These are phyloP conservation scores for Sebastes hubbsi DNA, from an alignment of 2,797 vertebrate species.

Conservation along the genomic window DNA sequence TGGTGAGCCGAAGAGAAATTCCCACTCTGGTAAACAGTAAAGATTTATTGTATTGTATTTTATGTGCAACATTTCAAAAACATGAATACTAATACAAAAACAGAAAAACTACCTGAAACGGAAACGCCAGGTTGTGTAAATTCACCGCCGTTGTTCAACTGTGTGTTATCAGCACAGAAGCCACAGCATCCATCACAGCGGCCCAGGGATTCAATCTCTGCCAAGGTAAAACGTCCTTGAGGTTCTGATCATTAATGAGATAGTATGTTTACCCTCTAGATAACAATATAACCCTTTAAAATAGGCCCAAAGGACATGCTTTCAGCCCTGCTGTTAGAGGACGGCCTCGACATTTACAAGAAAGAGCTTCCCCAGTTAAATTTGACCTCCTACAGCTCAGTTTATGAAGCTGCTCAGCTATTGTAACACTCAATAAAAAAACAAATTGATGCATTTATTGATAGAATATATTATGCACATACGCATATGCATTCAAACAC, in stretches of 20 bases:
- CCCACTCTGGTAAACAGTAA: fast-evolving
- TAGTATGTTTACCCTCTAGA: constrained; percentile 65
- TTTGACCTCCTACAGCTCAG: neutral
- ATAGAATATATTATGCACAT: neutral
- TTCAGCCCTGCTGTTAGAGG: constrained; percentile 30
- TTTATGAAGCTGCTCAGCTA: neutral
- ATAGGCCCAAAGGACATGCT: constrained; percentile 11
- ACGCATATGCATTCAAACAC: neutral
- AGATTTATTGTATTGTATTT: too few species aligned
- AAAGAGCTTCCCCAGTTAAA: constrained; percentile 4
- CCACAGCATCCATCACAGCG: constrained; percentile 45
- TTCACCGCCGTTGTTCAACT: constrained; percentile 4
- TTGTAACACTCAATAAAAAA: neutral
- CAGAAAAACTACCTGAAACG: neutral
- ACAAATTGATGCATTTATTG: too few species aligned
- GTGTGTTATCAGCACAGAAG: constrained; percentile 36
- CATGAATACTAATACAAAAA: neutral
- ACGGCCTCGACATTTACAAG: constrained; percentile 5
- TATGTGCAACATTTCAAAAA: neutral
- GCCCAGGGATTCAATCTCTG: constrained; percentile 47
- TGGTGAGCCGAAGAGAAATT: too few species aligned
- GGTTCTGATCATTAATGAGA: constrained; percentile 60
- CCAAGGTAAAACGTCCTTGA: constrained; percentile 57
- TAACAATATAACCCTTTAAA: constrained; percentile 50
- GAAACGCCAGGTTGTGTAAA: constrained; percentile 6